Evolutionary conservation across 2,888 invertebrate genomes (phyloP), one percentile per base, ranked within the genome.

Genomic region (Andrena trimmerana): DNA sequence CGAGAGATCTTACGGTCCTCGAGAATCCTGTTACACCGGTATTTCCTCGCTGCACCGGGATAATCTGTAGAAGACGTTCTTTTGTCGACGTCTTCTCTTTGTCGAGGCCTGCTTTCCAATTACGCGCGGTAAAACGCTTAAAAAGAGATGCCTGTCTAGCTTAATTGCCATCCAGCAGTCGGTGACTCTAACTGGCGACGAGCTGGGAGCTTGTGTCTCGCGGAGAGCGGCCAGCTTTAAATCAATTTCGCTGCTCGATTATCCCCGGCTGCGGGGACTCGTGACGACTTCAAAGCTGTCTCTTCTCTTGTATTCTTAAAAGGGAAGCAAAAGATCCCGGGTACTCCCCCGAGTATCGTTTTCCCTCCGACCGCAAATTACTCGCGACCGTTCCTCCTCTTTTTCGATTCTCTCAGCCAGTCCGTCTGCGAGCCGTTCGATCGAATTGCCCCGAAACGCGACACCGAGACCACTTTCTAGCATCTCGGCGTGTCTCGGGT

Each of bases 11-110:
- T 91, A 90, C 91, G 91, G 91, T 91, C 91, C 87, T 81, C 89
- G 88, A 81, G 90, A 89, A 90, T 91, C 91, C 91, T 90, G 91
- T 91, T 91, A 91, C 90, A 91, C 91, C 91, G 90, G 91, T 91
- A 91, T 90, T 89, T 90, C 85, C 89, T 85, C 70, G 85, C 80
- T 81, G 78, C 82, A 78, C 68, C 83, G 80, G 74, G 75, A 79
- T 77, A 79, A 81, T 70, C 77, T 83, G 72, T 57, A 42, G 57
- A 67, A 72, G 73, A 65, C 83, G 71, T 78, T 80, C 86, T 70
- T 80, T 87, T 63, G 76, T 84, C 84, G 70, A 65, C 36, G 71
- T 63, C 59, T 66, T 75, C 72, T 74, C 74, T 81, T 74, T 71
- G 52, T 59, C 59, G 54, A 29, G 50, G 33, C 54, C 65, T 71